These are phyloP conservation scores for Asbolus verrucosus DNA, from an alignment of 1,140 invertebrate species.

Conservation along the genomic window DNA sequence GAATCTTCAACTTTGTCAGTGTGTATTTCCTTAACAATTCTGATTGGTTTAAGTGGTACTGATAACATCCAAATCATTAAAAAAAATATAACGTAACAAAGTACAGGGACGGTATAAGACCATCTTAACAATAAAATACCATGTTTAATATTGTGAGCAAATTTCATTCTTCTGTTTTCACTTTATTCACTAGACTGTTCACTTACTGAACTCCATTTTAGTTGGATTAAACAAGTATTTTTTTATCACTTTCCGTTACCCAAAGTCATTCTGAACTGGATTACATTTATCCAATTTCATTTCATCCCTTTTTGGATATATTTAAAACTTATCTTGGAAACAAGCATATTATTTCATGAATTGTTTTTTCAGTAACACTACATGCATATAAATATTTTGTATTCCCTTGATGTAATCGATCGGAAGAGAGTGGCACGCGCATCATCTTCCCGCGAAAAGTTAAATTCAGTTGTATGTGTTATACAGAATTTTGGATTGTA, in stretches of 20 bases:
- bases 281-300: too few relatives aligned
- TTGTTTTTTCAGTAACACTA: too few relatives aligned
- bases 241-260: too few relatives aligned
- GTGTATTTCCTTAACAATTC: slow-evolving; percentile 44
- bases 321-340: slow-evolving; percentile 7
- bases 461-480: background rate
- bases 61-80: slow-evolving; percentile 62
- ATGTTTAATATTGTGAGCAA: slow-evolving; percentile 32
- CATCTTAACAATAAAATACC: slow-evolving; percentile 57
- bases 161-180: slow-evolving; percentile 16
- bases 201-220: too few relatives aligned
- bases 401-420: slow-evolving; percentile 13
- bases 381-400: slow-evolving; percentile 10
- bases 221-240: too few relatives aligned
- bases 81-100: slow-evolving; percentile 62
- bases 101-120: slow-evolving; percentile 62
- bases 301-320: background rate
- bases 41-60: slow-evolving; percentile 62
- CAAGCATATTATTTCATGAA: too few relatives aligned
- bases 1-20: slow-evolving; percentile 53
- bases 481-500: too few relatives aligned
- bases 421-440: slow-evolving; percentile 22
- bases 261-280: background rate
- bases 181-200: too few relatives aligned
- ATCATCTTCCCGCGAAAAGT: background rate